These are phyloP conservation scores for Caenorhabditis zanzibari DNA, from an alignment of 2,888 invertebrate species.

Conservation along the genomic window DNA sequence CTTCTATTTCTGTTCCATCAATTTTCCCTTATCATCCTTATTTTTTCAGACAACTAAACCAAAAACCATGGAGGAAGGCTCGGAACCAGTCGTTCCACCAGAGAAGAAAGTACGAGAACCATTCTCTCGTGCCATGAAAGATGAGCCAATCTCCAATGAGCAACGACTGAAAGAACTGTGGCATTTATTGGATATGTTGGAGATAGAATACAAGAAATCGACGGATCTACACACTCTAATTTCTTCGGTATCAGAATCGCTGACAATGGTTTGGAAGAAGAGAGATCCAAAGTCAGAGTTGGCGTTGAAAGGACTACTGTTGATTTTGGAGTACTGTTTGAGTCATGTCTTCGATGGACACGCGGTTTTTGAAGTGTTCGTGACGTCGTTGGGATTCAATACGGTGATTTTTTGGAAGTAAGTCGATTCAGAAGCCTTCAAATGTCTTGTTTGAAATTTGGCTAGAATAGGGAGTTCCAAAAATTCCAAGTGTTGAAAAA, in stretches of 20 bases:
- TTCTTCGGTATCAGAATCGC: conserved; percentile 55
- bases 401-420: conserved; percentile 70
- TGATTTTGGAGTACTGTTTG: conserved; percentile 81
- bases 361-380: conserved; percentile 77
- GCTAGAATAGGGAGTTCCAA: too few relatives aligned
- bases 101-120: conserved; percentile 50
- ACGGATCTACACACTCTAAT: conserved; percentile 47
- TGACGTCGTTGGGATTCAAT: conserved; percentile 75
- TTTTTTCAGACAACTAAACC: conserved; percentile 1
- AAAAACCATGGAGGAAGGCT: neutral
- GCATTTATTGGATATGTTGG: conserved; percentile 50
- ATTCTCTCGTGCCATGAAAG: conserved; percentile 47
- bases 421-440: conserved; percentile 28
- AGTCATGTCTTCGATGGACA: conserved; percentile 77
- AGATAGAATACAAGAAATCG: conserved; percentile 46
- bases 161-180: conserved; percentile 49
- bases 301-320: conserved; percentile 79
- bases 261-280: conserved; percentile 77
- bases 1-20: too few relatives aligned
- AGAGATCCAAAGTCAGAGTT: conserved; percentile 78
- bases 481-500: too few relatives aligned
- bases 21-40: neutral
- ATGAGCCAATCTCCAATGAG: conserved; percentile 41
- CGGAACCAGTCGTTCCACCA: neutral
- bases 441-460: neutral